Base-by-base conservation (phyloP, 2,888 invertebrate genomes). In the Dysmachus trigonus region DNA sequence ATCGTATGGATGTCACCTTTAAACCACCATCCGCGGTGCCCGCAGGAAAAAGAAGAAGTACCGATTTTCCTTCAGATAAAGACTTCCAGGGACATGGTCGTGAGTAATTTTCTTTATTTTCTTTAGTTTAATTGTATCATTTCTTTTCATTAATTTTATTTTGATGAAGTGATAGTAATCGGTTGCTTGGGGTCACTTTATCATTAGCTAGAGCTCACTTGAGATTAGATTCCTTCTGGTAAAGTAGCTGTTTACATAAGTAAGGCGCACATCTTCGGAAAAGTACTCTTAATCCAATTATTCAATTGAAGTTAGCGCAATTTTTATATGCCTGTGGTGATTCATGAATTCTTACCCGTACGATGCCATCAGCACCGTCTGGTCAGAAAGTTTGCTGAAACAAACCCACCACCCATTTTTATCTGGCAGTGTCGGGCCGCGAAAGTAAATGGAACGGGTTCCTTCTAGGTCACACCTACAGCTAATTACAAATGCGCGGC, bases 1-100 rank as follows among this genome's bases (percentile, higher is more conserved):
- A 90, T 5, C 89, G 86, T 81, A 88, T 89, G 2, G 90, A 90
- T 77, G 90, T 90, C 10, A 89, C 90, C 74, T 91, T 91, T 72
- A 89, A 89, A 85, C 81, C 89, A 30, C 76, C 85, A 18, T 33
- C 30, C 8, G 22, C 73, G n/a, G 5, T 76, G 18, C 83, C 86
- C 35, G 22, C 27, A 31, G 18, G 71, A 41, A 79, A 47, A 71
- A 27, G 5, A 62, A 33, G 22, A 38, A 41, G 38, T 22, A 13
- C 1, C 10, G 76, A 35, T 7, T 6, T 18, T 35, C 18, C 41
- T 15, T 31, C 35, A 18, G 76, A 53, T 2, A 72, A 15, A 47
- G 89, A 89, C 22, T 89, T 89, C 79, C 81, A 88, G 62, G 85
- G 88, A 18, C 87, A 88, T 85, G 88, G 87, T 85, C 41, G 89